phyloP scores from a whole-genome alignment of 2,888 invertebrate species.

The Oligia latruncula region DNA sequence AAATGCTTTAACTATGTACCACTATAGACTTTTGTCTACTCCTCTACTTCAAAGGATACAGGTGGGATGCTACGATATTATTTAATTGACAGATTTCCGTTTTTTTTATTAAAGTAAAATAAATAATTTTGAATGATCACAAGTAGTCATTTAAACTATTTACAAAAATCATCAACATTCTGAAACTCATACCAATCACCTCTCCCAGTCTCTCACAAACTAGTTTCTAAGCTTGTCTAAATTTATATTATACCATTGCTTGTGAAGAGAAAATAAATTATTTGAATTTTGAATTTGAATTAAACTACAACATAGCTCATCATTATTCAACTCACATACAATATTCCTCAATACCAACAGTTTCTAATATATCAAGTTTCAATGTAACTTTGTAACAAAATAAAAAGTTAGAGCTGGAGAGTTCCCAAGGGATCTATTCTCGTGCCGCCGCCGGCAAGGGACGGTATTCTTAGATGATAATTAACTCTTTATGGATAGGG shows the following conservation, averaged over 20 bases:
- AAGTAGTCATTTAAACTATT: not conserved
- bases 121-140: not conserved
- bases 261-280: too few species aligned
- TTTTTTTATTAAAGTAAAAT: not conserved
- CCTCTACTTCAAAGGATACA: not conserved
- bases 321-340: slow-evolving; percentile 34
- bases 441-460: slow-evolving; percentile 69
- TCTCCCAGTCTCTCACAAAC: too few species aligned
- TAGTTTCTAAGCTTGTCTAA: too few species aligned
- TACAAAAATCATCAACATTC: not conserved
- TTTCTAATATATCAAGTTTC: slow-evolving; percentile 69
- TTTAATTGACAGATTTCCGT: not conserved
- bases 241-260: too few species aligned
- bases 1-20: not conserved
- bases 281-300: too few species aligned
- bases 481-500: slow-evolving; percentile 87
- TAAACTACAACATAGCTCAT: slow-evolving; percentile 23
- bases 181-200: slow-evolving; percentile 7
- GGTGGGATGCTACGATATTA: not conserved
- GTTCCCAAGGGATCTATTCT: slow-evolving; percentile 86
- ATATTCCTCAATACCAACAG: slow-evolving; percentile 40
- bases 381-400: slow-evolving; percentile 69
- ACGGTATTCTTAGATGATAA: slow-evolving; percentile 87
- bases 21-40: not conserved
- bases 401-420: slow-evolving; percentile 75